phyloP scores from a whole-genome alignment of 2,113 vertebrate species.

The Mus pahari region DNA sequence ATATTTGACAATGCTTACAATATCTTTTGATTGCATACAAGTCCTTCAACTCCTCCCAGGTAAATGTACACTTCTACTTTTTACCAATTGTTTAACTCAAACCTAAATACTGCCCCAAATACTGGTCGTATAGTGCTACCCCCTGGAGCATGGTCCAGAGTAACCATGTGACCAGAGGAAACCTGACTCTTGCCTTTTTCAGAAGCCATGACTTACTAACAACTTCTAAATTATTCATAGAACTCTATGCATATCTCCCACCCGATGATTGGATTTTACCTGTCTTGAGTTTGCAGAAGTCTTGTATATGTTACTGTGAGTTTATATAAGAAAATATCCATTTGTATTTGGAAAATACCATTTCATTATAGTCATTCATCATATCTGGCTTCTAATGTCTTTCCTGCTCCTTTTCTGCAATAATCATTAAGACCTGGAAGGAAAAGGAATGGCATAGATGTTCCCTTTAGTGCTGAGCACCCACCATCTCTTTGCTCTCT shows the following conservation, averaged over 20 bases:
- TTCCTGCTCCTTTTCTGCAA: background rate
- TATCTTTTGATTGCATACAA: background rate
- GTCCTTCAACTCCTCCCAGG: background rate
- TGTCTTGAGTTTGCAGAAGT: background rate
- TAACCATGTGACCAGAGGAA: background rate
- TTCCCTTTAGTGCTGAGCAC: background rate
- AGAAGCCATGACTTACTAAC: background rate
- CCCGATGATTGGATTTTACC: background rate
- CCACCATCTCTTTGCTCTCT: background rate
- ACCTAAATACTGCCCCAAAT: background rate
- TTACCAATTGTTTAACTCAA: background rate
- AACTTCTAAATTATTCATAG: background rate
- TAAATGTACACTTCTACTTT: background rate
- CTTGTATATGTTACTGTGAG: background rate
- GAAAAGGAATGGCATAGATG: background rate
- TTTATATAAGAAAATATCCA: background rate
- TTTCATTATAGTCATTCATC: background rate
- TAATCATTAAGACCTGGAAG: background rate
- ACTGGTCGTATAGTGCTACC: background rate
- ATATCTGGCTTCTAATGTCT: background rate
- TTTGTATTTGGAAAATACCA: background rate
- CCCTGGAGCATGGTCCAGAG: background rate
- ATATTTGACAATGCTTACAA: background rate
- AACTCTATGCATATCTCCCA: background rate
- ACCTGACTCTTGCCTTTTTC: too few relatives aligned